These are phyloP conservation scores for Microtus pennsylvanicus DNA, from an alignment of 2,113 vertebrate genomes.

Conservation along the genomic window DNA sequence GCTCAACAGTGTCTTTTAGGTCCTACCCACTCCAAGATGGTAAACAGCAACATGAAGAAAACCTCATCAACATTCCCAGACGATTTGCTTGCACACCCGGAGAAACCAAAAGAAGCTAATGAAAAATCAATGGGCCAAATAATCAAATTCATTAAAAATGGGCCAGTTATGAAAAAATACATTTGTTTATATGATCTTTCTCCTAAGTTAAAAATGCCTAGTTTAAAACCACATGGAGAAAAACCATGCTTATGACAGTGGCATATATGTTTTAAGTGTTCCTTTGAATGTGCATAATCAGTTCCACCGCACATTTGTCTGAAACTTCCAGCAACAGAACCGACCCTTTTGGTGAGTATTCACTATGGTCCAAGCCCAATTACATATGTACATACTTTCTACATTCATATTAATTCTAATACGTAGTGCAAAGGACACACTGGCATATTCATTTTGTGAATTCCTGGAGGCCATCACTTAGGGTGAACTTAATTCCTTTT, in stretches of 20 bases:
- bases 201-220: constrained; percentile 30
- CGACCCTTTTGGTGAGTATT: background rate
- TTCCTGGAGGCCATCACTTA: background rate
- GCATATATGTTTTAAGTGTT: background rate
- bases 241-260: background rate
- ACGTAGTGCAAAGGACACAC: background rate
- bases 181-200: constrained; percentile 48
- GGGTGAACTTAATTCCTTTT: background rate
- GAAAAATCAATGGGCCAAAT: constrained; percentile 67
- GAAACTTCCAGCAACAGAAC: background rate
- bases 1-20: constrained; percentile 6
- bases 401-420: background rate
- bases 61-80: constrained; percentile 47
- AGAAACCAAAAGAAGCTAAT: constrained; percentile 66
- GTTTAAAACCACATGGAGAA: constrained; percentile 11
- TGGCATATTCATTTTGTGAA: background rate
- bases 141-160: constrained; percentile 74
- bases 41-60: constrained; percentile 43
- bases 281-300: background rate
- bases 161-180: constrained; percentile 30
- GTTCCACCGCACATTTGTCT: background rate
- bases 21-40: background rate
- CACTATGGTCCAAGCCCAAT: background rate
- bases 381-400: background rate
- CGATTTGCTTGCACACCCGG: constrained; percentile 45